These are phyloP conservation scores for Ctenicera cuprea DNA, from an alignment of 2,888 invertebrate species.

Conservation along the genomic window DNA sequence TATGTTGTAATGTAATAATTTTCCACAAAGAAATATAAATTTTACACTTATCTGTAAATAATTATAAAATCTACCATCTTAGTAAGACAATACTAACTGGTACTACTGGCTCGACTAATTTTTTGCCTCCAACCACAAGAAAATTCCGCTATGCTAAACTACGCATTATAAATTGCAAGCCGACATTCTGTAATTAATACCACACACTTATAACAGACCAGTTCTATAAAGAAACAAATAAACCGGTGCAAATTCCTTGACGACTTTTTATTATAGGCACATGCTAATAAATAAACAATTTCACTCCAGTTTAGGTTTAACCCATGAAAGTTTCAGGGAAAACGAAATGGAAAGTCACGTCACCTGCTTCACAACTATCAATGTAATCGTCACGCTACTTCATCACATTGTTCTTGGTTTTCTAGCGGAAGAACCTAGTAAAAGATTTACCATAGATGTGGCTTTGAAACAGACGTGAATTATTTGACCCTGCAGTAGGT, in stretches of 20 bases:
- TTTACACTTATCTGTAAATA: no score
- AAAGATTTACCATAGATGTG: background rate
- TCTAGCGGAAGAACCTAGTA: constrained; percentile 17
- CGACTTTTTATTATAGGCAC: background rate
- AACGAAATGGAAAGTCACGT: constrained; percentile 37
- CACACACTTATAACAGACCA: background rate
- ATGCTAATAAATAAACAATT: constrained; percentile 17
- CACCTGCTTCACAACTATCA: background rate
- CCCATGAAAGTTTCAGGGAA: constrained; percentile 28
- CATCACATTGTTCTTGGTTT: constrained; percentile 8
- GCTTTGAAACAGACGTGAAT: no score
- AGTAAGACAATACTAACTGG: no score
- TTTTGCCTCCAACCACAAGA: background rate
- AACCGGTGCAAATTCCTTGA: background rate
- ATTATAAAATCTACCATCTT: no score
- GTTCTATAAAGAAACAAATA: constrained; percentile 3
- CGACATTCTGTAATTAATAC: constrained; percentile 7
- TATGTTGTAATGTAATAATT: no score
- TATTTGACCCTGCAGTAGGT: no score
- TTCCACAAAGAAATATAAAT: no score
- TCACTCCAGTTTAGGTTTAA: constrained; percentile 26
- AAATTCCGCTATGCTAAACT: background rate
- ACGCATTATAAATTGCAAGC: constrained; percentile 3
- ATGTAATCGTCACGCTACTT: constrained; percentile 14
- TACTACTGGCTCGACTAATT: no score